Base-by-base conservation (phyloP, 2,113 vertebrate genomes). In the Microtus richardsoni region DNA sequence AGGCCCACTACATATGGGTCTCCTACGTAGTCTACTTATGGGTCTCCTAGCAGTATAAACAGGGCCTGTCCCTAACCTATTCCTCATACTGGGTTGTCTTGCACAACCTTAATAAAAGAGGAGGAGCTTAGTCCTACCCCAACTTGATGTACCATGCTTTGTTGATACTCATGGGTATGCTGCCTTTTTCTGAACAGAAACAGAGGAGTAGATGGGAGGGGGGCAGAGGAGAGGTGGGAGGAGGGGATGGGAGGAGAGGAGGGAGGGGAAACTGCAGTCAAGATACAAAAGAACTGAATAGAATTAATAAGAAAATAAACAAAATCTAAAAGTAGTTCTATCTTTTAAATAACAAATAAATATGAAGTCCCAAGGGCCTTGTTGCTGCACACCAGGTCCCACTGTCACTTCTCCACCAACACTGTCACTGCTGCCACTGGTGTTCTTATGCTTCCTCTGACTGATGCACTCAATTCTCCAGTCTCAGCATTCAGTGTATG, bases 401-500 rank as follows among this genome's bases (percentile, higher is more conserved):
- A 88, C 8, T 77, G 82, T 99, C 98, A 99, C 98, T 99, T 98
- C 97, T 99, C 99, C 49, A 98, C 98, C 95, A 99, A 98, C 0
- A 98, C 99, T 0, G 99, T 99, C 0, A 99, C 99, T 0, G 99
- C 99, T 0, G 99, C 99, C 99, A 99, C 99, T 0, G 99, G 99
- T 0, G 98, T 98, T 93, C 99, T 98, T 26, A 99, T 98, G 86
- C 99, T 99, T 95, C 99, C 99, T 92, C 99, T 98, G 5, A 99
- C 99, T 22, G 99, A 99, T 47, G 99, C 99, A 16, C 99, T 94
- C 22, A 99, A 93, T 94, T 99, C 99, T 93, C 99, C 99, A 7
- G 99, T 99, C 98, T 99, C 99, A 7, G 98, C 97, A 54, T 99
- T 99, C 82, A 99, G 97, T 62, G 98, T 99, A 47, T 98, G 98